phyloP scores from a whole-genome alignment of 2,797 vertebrate genomes.

The Coregonus sp. region DNA sequence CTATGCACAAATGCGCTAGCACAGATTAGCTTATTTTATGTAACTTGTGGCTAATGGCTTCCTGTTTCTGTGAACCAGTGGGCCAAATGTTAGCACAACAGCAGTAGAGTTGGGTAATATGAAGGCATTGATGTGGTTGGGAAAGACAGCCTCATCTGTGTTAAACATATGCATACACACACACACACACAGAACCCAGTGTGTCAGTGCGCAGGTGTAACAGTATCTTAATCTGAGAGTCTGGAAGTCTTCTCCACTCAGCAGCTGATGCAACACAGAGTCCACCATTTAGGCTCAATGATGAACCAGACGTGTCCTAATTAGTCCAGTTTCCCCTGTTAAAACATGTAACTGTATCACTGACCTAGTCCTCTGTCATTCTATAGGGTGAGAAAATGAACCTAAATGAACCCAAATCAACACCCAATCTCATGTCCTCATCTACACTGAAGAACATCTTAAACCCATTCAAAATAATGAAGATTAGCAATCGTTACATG shows the following conservation, averaged over 20 bases:
- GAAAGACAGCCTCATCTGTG: constrained; percentile 25
- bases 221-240: constrained; percentile 43
- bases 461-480: constrained; percentile 20
- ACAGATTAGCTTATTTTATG: constrained; percentile 58
- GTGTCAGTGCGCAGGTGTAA: constrained; percentile 73
- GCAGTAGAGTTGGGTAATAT: constrained; percentile 25
- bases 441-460: background rate
- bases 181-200: constrained; percentile 32
- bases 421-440: constrained; percentile 25
- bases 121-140: constrained; percentile 59
- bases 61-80: constrained; percentile 11
- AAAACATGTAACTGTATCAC: constrained; percentile 72
- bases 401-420: background rate
- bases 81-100: constrained; percentile 1
- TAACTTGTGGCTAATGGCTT: constrained; percentile 21
- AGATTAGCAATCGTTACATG: constrained; percentile 50
- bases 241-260: constrained; percentile 26
- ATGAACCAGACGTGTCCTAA: constrained; percentile 59
- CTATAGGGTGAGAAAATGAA: constrained; percentile 60
- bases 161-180: constrained; percentile 3
- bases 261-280: constrained; percentile 73
- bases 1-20: constrained; percentile 41
- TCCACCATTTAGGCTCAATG: constrained; percentile 50
- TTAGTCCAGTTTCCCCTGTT: constrained; percentile 58
- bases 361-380: constrained; percentile 61